Percentiles rank a stretch among this genome's conserved stretches.
Evolutionary conservation across 2,113 vertebrate genomes (phyloP).

Genomic region (Bungarus multicinctus): DNA sequence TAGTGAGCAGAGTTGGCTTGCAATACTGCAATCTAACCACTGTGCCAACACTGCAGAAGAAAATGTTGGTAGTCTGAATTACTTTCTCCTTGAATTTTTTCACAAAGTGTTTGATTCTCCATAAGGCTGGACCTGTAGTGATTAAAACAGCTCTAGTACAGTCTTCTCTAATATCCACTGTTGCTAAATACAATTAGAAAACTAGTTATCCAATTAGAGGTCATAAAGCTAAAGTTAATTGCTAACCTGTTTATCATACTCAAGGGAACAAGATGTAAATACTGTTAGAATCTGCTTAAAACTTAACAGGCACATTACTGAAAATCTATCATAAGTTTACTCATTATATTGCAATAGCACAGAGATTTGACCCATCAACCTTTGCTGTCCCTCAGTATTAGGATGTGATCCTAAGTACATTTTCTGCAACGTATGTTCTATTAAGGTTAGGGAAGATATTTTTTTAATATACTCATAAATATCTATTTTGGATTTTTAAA

Average conservation of each 20-base stretch:
- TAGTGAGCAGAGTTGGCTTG: no score
- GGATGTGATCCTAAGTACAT: not conserved
- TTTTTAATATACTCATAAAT: not conserved
- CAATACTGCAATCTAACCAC: no score
- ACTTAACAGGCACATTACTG: slow-evolving; percentile 46
- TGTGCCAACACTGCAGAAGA: not conserved
- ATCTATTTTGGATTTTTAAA: not conserved
- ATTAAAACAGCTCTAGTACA: slow-evolving; percentile 35
- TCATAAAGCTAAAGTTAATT: slow-evolving; percentile 65
- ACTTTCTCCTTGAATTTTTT: slow-evolving; percentile 23
- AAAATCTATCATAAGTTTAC: slow-evolving; percentile 49
- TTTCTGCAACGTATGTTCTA: not conserved
- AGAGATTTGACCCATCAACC: slow-evolving; percentile 21
- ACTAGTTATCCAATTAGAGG: slow-evolving; percentile 64
- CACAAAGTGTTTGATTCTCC: not conserved
- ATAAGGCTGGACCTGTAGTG: slow-evolving; percentile 23
- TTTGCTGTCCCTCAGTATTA: not conserved
- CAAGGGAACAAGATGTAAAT: slow-evolving; percentile 62
- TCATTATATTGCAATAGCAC: slow-evolving; percentile 23
- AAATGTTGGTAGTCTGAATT: not conserved
- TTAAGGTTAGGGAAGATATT: not conserved
- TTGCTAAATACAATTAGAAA: slow-evolving; percentile 64
- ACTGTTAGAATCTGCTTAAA: slow-evolving; percentile 58
- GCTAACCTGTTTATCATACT: slow-evolving; percentile 68
- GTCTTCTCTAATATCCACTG: slow-evolving; percentile 56